A percentile compares a stretch with the other conserved stretches of the same genome.
Conservation (phyloP, 2,113 vertebrate genomes). For the Oriolus oriolus region DNA sequence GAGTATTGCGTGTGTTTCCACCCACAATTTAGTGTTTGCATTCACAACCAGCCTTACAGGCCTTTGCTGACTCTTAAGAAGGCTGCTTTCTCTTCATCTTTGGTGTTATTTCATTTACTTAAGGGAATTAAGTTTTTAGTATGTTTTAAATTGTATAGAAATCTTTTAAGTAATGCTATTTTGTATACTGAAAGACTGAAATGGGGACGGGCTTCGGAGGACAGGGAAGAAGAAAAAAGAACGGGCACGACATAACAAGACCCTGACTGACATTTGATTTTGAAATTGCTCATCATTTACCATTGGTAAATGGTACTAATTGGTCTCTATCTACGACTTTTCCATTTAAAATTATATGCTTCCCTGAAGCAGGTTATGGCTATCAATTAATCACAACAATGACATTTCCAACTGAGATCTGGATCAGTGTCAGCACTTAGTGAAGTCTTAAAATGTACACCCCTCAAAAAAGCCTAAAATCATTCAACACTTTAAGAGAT, state of each 20-base stretch:
- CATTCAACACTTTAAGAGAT: background rate
- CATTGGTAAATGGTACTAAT: constrained; percentile 19
- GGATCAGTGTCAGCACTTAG: background rate
- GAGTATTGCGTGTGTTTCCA: fast-evolving
- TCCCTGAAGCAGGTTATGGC: background rate
- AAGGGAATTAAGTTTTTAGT: background rate
- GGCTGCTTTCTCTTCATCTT: background rate
- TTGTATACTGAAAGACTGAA: background rate
- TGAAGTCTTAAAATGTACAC: background rate
- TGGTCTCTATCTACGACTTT: background rate
- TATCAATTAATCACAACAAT: constrained; percentile 15
- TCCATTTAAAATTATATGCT: constrained; percentile 10
- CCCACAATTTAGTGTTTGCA: background rate
- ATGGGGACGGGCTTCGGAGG: fast-evolving
- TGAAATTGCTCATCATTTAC: constrained; percentile 24
- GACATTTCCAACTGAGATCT: constrained; percentile 5
- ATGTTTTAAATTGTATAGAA: background rate
- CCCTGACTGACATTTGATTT: background rate
- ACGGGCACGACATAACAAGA: background rate
- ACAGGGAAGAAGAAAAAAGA: background rate
- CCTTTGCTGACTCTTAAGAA: background rate
- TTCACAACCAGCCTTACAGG: background rate
- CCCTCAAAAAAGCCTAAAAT: background rate
- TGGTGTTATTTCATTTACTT: background rate
- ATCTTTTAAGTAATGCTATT: background rate